These are phyloP conservation scores for Meloe dianella DNA, from an alignment of 2,888 invertebrate genomes.

Conservation along the genomic window DNA sequence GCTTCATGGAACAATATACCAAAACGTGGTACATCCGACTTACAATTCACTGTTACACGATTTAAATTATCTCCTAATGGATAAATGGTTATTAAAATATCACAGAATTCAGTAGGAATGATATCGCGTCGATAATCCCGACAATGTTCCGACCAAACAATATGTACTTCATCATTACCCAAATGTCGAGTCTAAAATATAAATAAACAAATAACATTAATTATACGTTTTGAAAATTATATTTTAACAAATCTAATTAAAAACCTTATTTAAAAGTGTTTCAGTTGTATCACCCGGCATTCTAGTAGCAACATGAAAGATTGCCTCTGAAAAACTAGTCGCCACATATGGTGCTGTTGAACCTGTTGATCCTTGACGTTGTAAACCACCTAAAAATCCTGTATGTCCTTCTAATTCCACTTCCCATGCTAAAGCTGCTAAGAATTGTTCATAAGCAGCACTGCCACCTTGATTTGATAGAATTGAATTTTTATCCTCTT, in stretches of 20 bases:
- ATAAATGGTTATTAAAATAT: constrained; percentile 96
- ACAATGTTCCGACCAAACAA: constrained; percentile 98
- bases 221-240: no score
- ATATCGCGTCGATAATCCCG: constrained; percentile 95
- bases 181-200: constrained; percentile 82
- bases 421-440: constrained; percentile 77
- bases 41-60: constrained; percentile 86
- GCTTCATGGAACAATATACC: constrained; percentile 96
- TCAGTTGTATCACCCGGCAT: constrained; percentile 93
- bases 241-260: constrained; percentile 19
- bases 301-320: constrained; percentile 97
- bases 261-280: constrained; percentile 83
- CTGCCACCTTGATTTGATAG: constrained; percentile 90
- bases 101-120: constrained; percentile 98
- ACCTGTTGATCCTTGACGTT: constrained; percentile 89
- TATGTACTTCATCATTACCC: constrained; percentile 98
- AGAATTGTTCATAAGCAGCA: constrained; percentile 84
- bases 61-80: constrained; percentile 86
- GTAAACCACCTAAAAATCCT: constrained; percentile 93
- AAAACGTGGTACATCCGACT: constrained; percentile 90
- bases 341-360: constrained; percentile 94
- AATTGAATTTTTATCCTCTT: constrained; percentile 95
- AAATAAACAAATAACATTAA: no score
- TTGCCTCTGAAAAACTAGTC: constrained; percentile 89
- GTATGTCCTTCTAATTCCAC: constrained; percentile 93